phyloP scores from a whole-genome alignment of 1,140 invertebrate genomes.

The Phymorhynchus buccinoides region DNA sequence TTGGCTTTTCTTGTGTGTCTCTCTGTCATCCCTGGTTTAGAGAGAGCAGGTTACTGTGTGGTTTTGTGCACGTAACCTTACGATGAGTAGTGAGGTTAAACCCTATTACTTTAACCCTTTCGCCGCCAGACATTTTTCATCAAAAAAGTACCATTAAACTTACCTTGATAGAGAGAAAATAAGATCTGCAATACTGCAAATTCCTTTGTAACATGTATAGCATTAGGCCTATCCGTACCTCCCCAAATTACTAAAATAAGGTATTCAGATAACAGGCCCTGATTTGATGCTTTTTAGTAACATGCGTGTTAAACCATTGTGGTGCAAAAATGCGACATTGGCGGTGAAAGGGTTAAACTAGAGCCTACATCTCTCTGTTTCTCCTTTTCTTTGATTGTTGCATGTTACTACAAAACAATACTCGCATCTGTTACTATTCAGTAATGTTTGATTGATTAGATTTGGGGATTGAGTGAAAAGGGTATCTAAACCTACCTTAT shows the following conservation, averaged over 20 bases:
- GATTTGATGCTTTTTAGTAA: not conserved
- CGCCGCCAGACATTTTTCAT: not conserved
- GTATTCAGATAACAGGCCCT: too few species aligned
- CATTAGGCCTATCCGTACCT: too few species aligned
- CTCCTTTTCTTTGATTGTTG: not conserved
- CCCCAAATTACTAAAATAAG: too few species aligned
- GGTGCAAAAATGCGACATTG: too few species aligned
- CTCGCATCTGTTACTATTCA: not conserved
- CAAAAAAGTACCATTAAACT: not conserved
- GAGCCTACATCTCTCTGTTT: not conserved
- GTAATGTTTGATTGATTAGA: not conserved
- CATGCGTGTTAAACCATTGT: too few species aligned
- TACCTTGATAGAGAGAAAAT: not conserved
- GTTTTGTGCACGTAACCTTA: not conserved
- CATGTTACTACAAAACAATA: not conserved
- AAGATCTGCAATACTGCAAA: too few species aligned
- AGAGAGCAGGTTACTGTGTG: too few species aligned
- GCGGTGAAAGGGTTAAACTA: too few species aligned
- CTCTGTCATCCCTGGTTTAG: too few species aligned
- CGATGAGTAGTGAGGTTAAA: not conserved
- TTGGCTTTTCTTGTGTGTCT: not conserved
- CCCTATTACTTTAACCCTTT: not conserved
- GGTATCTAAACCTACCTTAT: not conserved
- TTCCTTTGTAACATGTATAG: too few species aligned
- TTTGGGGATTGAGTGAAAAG: not conserved